phyloP scores from a whole-genome alignment of 2,888 invertebrate genomes.

The Fissipunctia ypsillon region DNA sequence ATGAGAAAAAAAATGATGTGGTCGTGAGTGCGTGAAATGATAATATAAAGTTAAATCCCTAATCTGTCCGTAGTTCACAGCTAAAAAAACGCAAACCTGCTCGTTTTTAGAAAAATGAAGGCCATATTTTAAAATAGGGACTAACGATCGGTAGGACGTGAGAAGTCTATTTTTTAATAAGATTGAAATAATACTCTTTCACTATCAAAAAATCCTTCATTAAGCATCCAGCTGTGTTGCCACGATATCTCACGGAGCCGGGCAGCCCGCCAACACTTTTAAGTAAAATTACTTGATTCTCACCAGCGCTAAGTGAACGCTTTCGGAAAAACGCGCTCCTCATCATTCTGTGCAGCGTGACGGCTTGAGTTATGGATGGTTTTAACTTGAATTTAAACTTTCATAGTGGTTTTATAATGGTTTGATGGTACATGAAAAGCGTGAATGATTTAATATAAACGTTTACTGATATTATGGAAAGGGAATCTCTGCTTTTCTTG shows the following conservation, averaged over 20 bases:
- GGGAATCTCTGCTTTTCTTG: not conserved
- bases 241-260: constrained; percentile 46
- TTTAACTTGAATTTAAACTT: constrained; percentile 11
- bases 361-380: constrained; percentile 46
- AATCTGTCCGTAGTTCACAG: too few species aligned
- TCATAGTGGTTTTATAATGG: constrained; percentile 28
- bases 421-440: not conserved
- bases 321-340: constrained; percentile 29
- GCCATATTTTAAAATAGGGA: too few species aligned
- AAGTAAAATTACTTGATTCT: constrained; percentile 53
- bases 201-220: not conserved
- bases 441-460: constrained; percentile 30
- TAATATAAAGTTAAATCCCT: too few species aligned
- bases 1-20: too few species aligned
- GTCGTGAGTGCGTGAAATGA: too few species aligned
- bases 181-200: not conserved
- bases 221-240: constrained; percentile 38
- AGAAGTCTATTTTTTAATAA: too few species aligned
- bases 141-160: not conserved
- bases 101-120: too few species aligned
- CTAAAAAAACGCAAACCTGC: too few species aligned
- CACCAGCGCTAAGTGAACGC: constrained; percentile 42
- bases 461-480: not conserved
- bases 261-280: constrained; percentile 52
- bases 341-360: constrained; percentile 25